These are phyloP conservation scores for Heteromurus nitidus DNA, from an alignment of 2,888 invertebrate genomes.

Conservation along the genomic window DNA sequence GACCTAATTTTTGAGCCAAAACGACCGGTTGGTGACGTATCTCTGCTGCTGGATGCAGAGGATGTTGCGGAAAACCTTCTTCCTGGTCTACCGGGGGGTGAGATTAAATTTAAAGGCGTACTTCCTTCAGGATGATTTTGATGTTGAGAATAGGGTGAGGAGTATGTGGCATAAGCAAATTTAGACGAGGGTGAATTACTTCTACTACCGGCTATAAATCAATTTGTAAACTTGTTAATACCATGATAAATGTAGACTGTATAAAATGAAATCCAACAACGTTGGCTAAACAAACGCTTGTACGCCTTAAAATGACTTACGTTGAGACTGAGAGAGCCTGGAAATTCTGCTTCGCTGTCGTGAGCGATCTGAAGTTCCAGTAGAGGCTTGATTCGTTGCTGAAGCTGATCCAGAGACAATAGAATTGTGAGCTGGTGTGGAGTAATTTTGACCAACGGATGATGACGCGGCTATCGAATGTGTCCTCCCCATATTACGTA, in stretches of 20 bases:
- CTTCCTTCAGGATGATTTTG: conserved; percentile 59
- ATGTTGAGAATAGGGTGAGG: conserved; percentile 72
- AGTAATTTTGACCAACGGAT: conserved; percentile 39
- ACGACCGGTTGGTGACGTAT: conserved; percentile 71
- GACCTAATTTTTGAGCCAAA: conserved; percentile 71
- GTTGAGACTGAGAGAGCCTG: conserved; percentile 93
- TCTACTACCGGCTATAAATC: conserved; percentile 87
- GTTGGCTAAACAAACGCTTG: not conserved
- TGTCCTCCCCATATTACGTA: conserved; percentile 71
- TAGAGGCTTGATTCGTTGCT: conserved; percentile 18
- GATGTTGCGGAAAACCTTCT: conserved; percentile 71
- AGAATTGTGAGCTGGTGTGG: conserved; percentile 12
- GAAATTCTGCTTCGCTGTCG: conserved; percentile 81
- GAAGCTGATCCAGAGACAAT: conserved; percentile 42
- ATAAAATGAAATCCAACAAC: not conserved
- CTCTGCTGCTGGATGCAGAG: conserved; percentile 72
- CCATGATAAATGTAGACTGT: not conserved
- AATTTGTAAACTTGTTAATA: too few relatives aligned
- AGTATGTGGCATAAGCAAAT: conserved; percentile 83
- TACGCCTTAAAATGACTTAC: conserved; percentile 78
- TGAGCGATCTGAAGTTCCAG: conserved; percentile 66
- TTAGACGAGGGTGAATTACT: conserved; percentile 95
- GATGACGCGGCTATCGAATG: conserved; percentile 69
- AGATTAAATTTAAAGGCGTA: conserved; percentile 46
- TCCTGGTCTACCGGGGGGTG: conserved; percentile 68